Base-by-base conservation (phyloP, 2,113 vertebrate species). In the Aix galericulata region DNA sequence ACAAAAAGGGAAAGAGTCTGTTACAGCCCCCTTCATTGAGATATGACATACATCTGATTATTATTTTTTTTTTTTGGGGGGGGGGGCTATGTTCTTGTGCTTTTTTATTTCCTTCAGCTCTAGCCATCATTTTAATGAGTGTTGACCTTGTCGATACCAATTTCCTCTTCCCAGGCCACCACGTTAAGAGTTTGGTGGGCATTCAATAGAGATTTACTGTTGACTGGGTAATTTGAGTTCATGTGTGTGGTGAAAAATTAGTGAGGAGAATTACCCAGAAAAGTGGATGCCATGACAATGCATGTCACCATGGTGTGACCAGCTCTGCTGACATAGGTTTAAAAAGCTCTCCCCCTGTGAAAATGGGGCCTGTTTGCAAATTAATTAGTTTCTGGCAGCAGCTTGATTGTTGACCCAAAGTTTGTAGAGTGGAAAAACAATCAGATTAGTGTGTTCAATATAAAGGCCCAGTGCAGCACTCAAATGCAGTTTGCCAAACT, bases 361-460 rank as follows among this genome's bases (percentile, higher is more conserved):
- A 98, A 98, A 98, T 97, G 96, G 96, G 97, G 90, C 93, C 98
- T 97, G 97, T 98, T 98, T 98, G 98, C 98, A 98, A 98, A 98
- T 98, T 98, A 98, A 98, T 98, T 98, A 98, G 98, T 98, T 98
- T 98, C 97, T 98, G 98, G 98, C 97, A 89, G 96, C 97, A 97
- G 97, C 97, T 97, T 98, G 98, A 98, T 98, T 98, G 98, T 98
- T 98, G 98, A 98, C 98, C 98, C 96, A 97, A 97, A 98, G 98
- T 97, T 98, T 97, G 96, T 97, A 98, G 97, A 98, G 97, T 98
- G 97, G 97, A 98, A 98, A 98, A 98, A 98, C 98, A 98, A 98
- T 98, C 97, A 96, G 98, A 98, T 98, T 98, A 98, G 98, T 98
- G 96, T 98, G 97, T 97, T 97, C 96, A 81, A 78, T 96, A 98